These are phyloP conservation scores for Macaria liturata DNA, from an alignment of 2,888 invertebrate species.

Conservation along the genomic window DNA sequence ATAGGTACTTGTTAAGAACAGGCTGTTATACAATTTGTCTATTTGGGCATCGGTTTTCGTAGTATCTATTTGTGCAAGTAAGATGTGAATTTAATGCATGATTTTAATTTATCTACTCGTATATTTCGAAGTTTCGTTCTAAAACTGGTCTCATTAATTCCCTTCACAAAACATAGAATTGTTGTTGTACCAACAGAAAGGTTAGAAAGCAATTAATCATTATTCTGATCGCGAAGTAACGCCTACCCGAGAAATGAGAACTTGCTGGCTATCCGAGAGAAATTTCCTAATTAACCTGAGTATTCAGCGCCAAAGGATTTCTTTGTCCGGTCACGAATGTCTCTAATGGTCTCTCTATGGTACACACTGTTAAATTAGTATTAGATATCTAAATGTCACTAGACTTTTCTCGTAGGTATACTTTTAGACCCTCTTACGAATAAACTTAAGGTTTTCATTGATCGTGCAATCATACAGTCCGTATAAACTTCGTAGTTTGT, in stretches of 20 bases:
- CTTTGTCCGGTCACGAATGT: slow-evolving; percentile 50
- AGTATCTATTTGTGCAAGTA: not conserved
- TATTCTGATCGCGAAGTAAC: slow-evolving; percentile 23
- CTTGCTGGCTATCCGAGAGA: slow-evolving; percentile 33
- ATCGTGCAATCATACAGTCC: too few species aligned
- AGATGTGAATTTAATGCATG: too few species aligned
- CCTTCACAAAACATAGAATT: too few species aligned
- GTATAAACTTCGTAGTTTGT: too few species aligned
- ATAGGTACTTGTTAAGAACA: not conserved
- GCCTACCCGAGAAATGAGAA: slow-evolving; percentile 23
- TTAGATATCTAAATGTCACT: too few species aligned
- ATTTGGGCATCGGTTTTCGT: not conserved
- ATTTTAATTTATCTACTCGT: too few species aligned
- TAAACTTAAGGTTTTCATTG: too few species aligned
- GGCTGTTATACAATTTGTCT: not conserved
- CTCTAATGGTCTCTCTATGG: slow-evolving; percentile 41
- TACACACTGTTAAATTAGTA: too few species aligned
- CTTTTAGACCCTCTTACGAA: too few species aligned
- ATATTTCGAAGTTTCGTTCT: too few species aligned
- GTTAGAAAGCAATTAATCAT: slow-evolving; percentile 29
- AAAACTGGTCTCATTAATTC: too few species aligned
- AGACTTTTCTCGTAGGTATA: too few species aligned
- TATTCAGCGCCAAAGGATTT: slow-evolving; percentile 48
- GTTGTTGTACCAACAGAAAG: not conserved
- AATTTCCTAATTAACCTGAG: slow-evolving; percentile 48